Evolutionary conservation across 2,888 invertebrate genomes (phyloP).

Genomic region (Phortica okadai): DNA sequence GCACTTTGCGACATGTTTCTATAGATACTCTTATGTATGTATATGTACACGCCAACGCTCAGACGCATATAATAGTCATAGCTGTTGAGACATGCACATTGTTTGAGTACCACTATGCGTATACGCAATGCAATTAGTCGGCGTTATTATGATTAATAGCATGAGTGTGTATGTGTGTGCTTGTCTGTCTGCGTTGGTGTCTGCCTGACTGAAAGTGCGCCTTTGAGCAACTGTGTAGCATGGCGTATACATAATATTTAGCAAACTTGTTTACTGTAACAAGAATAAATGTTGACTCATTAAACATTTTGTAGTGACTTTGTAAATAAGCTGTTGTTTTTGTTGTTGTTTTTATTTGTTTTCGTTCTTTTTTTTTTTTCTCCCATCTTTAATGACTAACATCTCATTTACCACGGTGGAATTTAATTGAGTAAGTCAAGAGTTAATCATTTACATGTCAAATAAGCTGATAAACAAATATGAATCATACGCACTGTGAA

Average conservation of each 20-base stretch:
- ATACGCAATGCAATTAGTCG: slow-evolving; percentile 68
- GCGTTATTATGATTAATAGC: slow-evolving; percentile 66
- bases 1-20: background rate
- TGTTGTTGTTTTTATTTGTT: too few relatives aligned
- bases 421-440: too few relatives aligned
- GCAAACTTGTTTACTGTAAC: background rate
- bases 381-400: too few relatives aligned
- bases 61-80: background rate
- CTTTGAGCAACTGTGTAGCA: background rate
- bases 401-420: too few relatives aligned
- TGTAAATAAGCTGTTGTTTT: too few relatives aligned
- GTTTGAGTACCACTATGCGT: slow-evolving; percentile 61
- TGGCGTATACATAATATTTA: slow-evolving; percentile 3
- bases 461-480: too few relatives aligned
- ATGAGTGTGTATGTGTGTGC: background rate
- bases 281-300: slow-evolving; percentile 9
- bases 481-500: too few relatives aligned
- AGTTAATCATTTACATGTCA: too few relatives aligned
- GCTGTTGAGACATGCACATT: slow-evolving; percentile 11
- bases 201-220: too few relatives aligned
- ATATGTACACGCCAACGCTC: background rate
- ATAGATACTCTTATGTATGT: background rate
- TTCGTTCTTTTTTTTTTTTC: too few relatives aligned
- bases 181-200: too few relatives aligned
- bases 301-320: slow-evolving; percentile 7